A percentile compares a stretch with the other conserved stretches of the same genome.
Evolutionary conservation across 2,888 invertebrate genomes (phyloP).

Genomic region (Cordilura impudica): DNA sequence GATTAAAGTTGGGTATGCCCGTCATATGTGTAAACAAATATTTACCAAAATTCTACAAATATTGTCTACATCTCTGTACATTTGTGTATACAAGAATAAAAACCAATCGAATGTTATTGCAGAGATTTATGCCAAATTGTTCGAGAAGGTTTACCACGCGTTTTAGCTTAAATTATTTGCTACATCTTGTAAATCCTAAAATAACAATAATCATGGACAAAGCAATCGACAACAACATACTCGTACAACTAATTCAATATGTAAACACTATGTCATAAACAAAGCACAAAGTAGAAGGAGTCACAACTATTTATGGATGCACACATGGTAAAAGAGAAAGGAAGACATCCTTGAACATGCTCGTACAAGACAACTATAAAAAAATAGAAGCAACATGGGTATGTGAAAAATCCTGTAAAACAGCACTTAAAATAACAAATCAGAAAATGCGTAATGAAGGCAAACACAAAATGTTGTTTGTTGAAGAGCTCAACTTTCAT

Average conservation of each 20-base stretch:
- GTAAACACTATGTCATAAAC: conserved; percentile 20
- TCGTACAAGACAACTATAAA: conserved; percentile 22
- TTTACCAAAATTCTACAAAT: conserved; percentile 36
- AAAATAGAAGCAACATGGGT: conserved; percentile 37
- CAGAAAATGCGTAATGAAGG: conserved; percentile 65
- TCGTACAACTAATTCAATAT: conserved; percentile 31
- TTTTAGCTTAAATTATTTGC: conserved; percentile 15
- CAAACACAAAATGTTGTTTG: conserved; percentile 60
- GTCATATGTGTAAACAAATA: conserved; percentile 50
- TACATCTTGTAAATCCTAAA: conserved; percentile 53
- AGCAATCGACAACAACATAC: conserved; percentile 27
- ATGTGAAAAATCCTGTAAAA: conserved; percentile 65
- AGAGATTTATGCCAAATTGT: conserved; percentile 25
- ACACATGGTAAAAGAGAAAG: neutral
- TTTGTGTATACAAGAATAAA: conserved; percentile 23
- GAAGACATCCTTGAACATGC: conserved; percentile 36
- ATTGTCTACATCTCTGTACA: conserved; percentile 6
- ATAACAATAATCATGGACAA: conserved; percentile 57
- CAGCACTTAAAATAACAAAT: conserved; percentile 66
- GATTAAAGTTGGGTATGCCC: conserved; percentile 2
- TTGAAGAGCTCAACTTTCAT: conserved; percentile 53
- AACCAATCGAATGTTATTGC: conserved; percentile 25
- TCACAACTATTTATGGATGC: conserved; percentile 22
- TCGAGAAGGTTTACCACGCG: neutral
- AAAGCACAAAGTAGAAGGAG: conserved; percentile 23